These are phyloP conservation scores for Thunnus thynnus DNA, from an alignment of 2,113 vertebrate species.

Conservation along the genomic window DNA sequence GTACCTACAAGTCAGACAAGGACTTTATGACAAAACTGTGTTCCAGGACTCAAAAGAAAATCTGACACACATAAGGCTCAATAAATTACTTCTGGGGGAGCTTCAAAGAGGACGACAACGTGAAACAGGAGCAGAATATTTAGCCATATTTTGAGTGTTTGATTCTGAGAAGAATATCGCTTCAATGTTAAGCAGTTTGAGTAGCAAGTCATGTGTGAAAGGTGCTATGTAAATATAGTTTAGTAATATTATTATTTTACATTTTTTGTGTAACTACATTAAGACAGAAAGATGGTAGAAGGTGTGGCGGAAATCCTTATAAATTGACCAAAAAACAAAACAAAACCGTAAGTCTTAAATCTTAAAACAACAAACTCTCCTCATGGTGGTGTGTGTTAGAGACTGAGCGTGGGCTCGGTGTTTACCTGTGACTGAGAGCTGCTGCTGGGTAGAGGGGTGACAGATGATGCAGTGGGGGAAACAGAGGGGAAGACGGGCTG, in stretches of 20 bases:
- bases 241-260: constrained; percentile 62
- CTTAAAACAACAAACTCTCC: not conserved
- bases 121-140: constrained; percentile 14
- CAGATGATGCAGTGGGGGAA: constrained; percentile 83
- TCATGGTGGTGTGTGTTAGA: constrained; percentile 51
- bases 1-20: not conserved
- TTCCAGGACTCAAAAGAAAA: not conserved
- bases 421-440: constrained; percentile 91
- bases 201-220: constrained; percentile 30
- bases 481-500: constrained; percentile 82
- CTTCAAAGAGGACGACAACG: not conserved
- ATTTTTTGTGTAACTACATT: constrained; percentile 37
- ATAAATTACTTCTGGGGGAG: not conserved
- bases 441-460: constrained; percentile 83
- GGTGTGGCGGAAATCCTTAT: not conserved
- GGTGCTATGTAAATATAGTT: constrained; percentile 42
- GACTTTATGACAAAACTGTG: not conserved
- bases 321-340: not conserved
- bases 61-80: not conserved
- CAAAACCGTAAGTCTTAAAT: not conserved
- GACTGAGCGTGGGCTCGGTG: constrained; percentile 42
- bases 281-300: constrained; percentile 16
- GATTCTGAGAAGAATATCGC: constrained; percentile 1
- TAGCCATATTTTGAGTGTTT: not conserved
- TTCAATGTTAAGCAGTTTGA: constrained; percentile 47